Evolutionary conservation across 2,113 vertebrate genomes (phyloP), one percentile per base, ranked within the genome.

Genomic region (Meriones unguiculatus): DNA sequence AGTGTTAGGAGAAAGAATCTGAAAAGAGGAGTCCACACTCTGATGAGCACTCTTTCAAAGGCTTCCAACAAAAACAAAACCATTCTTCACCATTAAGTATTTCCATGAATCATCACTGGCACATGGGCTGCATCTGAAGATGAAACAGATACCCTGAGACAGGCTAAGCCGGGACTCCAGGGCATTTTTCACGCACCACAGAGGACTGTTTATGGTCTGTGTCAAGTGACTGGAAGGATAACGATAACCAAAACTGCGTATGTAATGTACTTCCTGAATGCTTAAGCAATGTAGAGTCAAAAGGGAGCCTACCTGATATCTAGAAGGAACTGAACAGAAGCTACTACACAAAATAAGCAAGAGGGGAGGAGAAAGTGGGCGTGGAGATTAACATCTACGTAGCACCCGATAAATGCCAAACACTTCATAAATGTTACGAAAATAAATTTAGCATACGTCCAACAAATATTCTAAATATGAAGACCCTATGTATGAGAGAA

Each of bases 111-210:
- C 93, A 94, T 59, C 76, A 35, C 59, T 57, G 92, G 93, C 91
- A 92, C n/a, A 38, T 69, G 28, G 25, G 91, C 64, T 94, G 1
- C 0, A n/a, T 7, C 4, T 59, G 38, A 96, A 70, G 70, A 85
- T 94, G 91, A 97, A 95, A 93, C 57, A 96, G 96, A 91, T 52
- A 82, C 93, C 81, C 50, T 20, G 64, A 93, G 92, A 93, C 89
- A 91, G 87, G 46, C 64, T 80, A 62, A 96, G 93, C 20, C 24
- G 5, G 78, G 89, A n/a, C 95, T 96, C 75, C 87, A 96, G 95
- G 54, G 38, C 67, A 78, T 90, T 91, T 90, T 86, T 94, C 54
- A 93, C 9, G 89, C 65, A 81, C 90, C 69, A 64, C 80, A 75
- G 91, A 94, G 77, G 95, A 91, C 86, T 92, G 95, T 88, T 80